Evolutionary conservation across 2,888 invertebrate species (phyloP).

Genomic region (Drosophila prolongata): DNA sequence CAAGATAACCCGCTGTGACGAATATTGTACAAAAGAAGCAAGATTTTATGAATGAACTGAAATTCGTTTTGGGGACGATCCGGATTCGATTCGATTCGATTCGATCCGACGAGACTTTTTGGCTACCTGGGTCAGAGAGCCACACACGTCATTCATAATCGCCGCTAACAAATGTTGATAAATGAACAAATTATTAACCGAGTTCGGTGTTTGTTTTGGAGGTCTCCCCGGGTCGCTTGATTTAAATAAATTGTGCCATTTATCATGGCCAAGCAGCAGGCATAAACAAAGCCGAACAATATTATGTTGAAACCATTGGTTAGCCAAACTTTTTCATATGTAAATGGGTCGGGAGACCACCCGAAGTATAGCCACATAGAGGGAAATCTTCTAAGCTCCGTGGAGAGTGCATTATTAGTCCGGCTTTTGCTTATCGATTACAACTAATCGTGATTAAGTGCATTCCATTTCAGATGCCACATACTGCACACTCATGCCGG

Average conservation of each 20-base stretch:
- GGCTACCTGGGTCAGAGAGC: slow-evolving; percentile 60
- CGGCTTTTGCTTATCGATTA: slow-evolving; percentile 78
- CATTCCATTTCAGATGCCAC: slow-evolving; percentile 78
- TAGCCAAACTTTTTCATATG: slow-evolving; percentile 75
- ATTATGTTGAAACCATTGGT: slow-evolving; percentile 81
- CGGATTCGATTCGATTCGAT: slow-evolving; percentile 18
- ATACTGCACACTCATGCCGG: slow-evolving; percentile 78
- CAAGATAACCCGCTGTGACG: slow-evolving; percentile 28
- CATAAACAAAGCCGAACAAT: slow-evolving; percentile 65
- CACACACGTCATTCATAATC: slow-evolving; percentile 77
- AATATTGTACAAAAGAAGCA: slow-evolving; percentile 29
- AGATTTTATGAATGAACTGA: slow-evolving; percentile 66
- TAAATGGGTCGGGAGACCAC: slow-evolving; percentile 68
- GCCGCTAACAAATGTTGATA: slow-evolving; percentile 78
- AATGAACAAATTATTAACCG: slow-evolving; percentile 75
- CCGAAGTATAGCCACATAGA: slow-evolving; percentile 40
- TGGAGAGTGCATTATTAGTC: slow-evolving; percentile 55
- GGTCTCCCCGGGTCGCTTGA: slow-evolving; percentile 53
- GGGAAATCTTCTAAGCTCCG: slow-evolving; percentile 32
- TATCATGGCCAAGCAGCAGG: slow-evolving; percentile 54
- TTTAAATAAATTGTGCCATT: slow-evolving; percentile 78
- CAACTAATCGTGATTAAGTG: slow-evolving; percentile 83
- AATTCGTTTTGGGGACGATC: slow-evolving; percentile 39
- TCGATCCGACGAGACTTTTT: slow-evolving; percentile 46
- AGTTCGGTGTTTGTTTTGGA: slow-evolving; percentile 46